Evolutionary conservation across 1,140 invertebrate genomes (phyloP).

Genomic region (Hesperophylax magnus): DNA sequence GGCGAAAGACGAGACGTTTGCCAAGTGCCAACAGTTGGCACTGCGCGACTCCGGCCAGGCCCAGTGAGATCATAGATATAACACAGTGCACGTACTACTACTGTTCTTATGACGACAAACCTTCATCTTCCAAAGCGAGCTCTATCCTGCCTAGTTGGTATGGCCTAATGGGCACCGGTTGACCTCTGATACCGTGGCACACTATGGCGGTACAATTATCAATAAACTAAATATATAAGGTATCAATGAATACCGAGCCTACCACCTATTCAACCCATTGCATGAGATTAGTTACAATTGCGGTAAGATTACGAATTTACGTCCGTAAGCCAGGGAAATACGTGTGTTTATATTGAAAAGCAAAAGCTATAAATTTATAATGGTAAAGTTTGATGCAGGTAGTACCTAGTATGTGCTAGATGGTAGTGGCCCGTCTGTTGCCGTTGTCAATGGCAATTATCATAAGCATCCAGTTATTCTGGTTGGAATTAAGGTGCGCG

Average conservation of each 20-base stretch:
- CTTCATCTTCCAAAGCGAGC: no score
- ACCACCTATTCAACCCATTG: no score
- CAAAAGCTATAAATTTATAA: no score
- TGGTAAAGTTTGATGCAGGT: no score
- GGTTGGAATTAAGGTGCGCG: slow-evolving; percentile 21
- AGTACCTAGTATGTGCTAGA: no score
- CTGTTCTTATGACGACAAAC: no score
- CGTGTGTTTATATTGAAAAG: no score
- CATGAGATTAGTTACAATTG: no score
- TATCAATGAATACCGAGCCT: no score
- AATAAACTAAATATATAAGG: no score
- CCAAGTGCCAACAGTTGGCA: neutral
- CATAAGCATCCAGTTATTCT: slow-evolving; percentile 30
- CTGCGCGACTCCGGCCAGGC: neutral
- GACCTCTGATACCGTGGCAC: slow-evolving; percentile 7
- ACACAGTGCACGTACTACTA: neutral
- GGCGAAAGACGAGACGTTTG: neutral
- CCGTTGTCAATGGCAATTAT: slow-evolving; percentile 23
- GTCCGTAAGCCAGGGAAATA: no score
- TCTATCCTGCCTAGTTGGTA: neutral
- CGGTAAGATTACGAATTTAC: no score
- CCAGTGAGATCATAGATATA: neutral
- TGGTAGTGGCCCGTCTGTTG: neutral
- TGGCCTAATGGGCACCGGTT: neutral
- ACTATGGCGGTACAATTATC: neutral